phyloP scores from a whole-genome alignment of 2,113 vertebrate genomes.

The Cyanoliseus patagonus region DNA sequence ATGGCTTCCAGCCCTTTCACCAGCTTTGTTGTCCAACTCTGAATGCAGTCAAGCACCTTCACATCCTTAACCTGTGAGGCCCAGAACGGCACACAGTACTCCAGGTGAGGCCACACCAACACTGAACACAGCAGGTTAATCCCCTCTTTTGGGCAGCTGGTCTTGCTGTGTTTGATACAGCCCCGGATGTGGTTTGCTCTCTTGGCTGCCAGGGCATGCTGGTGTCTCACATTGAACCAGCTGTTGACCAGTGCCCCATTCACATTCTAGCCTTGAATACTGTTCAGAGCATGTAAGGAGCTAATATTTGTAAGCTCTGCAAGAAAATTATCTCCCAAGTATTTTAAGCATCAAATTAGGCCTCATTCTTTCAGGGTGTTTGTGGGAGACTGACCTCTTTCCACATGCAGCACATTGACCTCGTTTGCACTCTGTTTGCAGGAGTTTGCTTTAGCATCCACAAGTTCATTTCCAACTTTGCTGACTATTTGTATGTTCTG shows the following conservation, averaged over 20 bases:
- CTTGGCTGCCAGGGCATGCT: neutral
- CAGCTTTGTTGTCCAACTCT: neutral
- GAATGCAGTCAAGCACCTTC: neutral
- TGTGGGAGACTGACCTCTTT: neutral
- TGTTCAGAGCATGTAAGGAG: neutral
- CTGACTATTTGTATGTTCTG: accelerated
- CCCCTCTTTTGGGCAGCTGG: neutral
- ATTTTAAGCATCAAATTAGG: neutral
- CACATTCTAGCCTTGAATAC: neutral
- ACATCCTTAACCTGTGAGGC: neutral
- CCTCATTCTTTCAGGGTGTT: accelerated
- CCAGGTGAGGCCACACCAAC: accelerated
- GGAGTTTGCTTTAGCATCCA: neutral
- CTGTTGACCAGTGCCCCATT: neutral
- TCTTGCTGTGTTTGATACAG: neutral
- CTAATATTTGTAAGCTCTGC: neutral
- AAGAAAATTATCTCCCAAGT: neutral
- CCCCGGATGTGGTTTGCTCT: neutral
- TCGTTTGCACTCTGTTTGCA: neutral
- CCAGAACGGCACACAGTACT: neutral
- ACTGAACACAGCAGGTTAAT: neutral
- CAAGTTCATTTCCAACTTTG: neutral
- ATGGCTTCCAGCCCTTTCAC: neutral
- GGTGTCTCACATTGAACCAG: neutral
- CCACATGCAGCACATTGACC: accelerated